phyloP scores from a whole-genome alignment of 1,140 invertebrate genomes.

The Cyrtorhinus lividipennis region DNA sequence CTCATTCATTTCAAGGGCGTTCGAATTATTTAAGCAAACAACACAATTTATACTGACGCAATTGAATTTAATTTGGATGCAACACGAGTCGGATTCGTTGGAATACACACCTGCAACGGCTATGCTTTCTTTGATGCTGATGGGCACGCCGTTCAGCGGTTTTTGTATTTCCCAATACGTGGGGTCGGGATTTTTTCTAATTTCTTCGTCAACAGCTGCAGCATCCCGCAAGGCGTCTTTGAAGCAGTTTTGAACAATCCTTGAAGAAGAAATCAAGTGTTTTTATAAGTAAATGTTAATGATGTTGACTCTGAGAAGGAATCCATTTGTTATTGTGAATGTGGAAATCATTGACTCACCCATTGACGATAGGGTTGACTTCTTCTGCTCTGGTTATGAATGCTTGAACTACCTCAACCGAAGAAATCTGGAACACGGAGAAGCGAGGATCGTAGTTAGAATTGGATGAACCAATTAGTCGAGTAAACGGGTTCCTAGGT shows the following conservation, averaged over 20 bases:
- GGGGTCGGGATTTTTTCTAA: conserved; percentile 26
- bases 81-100: no score
- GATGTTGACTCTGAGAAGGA: not conserved
- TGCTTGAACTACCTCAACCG: conserved; percentile 43
- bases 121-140: conserved; percentile 52
- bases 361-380: conserved; percentile 53
- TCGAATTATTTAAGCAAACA: no score
- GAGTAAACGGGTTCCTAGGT: no score
- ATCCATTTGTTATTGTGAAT: no score
- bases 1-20: no score
- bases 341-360: conserved; percentile 23
- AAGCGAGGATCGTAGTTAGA: no score
- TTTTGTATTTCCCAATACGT: conserved; percentile 36
- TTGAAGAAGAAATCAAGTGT: conserved; percentile 33
- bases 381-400: conserved; percentile 48
- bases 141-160: conserved; percentile 49
- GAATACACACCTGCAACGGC: conserved; percentile 40
- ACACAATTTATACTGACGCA: no score
- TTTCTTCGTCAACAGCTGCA: conserved; percentile 33
- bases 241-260: conserved; percentile 47
- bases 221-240: conserved; percentile 45
- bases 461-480: no score
- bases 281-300: conserved; percentile 28
- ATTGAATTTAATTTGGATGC: no score
- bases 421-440: conserved; percentile 37